A percentile compares a stretch with the other conserved stretches of the same genome.
phyloP scores from a whole-genome alignment of 2,113 vertebrate genomes.

The Oncorhynchus gorbuscha region DNA sequence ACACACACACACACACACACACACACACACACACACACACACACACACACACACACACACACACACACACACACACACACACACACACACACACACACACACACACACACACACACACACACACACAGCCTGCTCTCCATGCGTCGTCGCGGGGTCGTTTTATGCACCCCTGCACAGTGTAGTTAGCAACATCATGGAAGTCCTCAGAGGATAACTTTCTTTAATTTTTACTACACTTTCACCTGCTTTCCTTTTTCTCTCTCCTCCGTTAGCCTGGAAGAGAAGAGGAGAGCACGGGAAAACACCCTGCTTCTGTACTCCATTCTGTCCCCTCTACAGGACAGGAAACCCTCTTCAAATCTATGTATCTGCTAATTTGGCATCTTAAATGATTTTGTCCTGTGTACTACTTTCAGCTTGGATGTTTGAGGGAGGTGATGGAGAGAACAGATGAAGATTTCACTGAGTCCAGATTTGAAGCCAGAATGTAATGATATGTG shows the following conservation, averaged over 20 bases:
- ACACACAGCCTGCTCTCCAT: conserved; percentile 67
- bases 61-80: conserved; percentile 25
- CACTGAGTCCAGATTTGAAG: conserved; percentile 44
- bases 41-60: conserved; percentile 11
- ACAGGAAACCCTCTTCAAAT: too few relatives aligned
- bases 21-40: conserved; percentile 5
- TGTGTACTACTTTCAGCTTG: too few relatives aligned
- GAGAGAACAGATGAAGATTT: conserved; percentile 4
- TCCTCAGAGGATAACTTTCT: conserved; percentile 38
- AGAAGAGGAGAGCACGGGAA: too few relatives aligned
- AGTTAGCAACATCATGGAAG: conserved; percentile 52
- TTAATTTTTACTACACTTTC: conserved; percentile 4
- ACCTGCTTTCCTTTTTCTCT: conserved; percentile 9
- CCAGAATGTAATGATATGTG: conserved; percentile 50
- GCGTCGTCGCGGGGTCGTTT: conserved; percentile 63
- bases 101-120: conserved; percentile 11
- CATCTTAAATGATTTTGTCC: too few relatives aligned
- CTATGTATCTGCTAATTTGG: too few relatives aligned
- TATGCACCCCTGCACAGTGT: conserved; percentile 73
- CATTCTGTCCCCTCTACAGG: too few relatives aligned
- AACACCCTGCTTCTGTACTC: not conserved
- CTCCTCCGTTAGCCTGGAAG: too few relatives aligned
- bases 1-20: too few relatives aligned
- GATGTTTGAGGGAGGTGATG: too few relatives aligned
- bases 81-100: conserved; percentile 9